Conservation (phyloP, 2,113 vertebrate species). For the Hystrix brachyura region DNA sequence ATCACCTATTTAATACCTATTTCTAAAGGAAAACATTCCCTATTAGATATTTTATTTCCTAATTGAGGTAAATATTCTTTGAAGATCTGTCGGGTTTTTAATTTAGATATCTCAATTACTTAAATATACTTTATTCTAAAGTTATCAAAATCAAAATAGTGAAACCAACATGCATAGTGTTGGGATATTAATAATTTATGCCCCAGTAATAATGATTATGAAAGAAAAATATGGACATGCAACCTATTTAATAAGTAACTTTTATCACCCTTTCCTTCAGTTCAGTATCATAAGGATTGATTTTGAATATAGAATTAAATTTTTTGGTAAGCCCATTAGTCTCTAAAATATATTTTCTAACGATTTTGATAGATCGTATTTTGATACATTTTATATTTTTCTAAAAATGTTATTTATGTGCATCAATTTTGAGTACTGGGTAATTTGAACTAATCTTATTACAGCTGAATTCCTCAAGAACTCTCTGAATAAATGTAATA, state of each 20-base stretch:
- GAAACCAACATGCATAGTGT: not conserved
- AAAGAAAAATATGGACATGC: not conserved
- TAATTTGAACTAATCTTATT: not conserved
- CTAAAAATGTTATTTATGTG: not conserved
- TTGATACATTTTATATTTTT: not conserved
- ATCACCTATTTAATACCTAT: not conserved
- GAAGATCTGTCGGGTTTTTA: not conserved
- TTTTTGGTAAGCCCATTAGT: not conserved
- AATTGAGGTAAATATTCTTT: not conserved
- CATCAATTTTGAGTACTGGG: not conserved
- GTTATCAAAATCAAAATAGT: slow-evolving; percentile 29
- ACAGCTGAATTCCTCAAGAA: not conserved
- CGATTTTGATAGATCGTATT: not conserved
- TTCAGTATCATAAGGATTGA: not conserved
- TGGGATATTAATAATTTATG: not conserved
- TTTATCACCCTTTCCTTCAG: not conserved
- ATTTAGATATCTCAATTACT: not conserved
- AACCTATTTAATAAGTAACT: slow-evolving; percentile 4
- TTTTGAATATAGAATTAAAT: not conserved
- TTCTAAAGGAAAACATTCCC: not conserved
- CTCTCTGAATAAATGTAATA: not conserved
- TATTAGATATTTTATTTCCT: not conserved
- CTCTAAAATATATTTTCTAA: not conserved
- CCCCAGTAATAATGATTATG: not conserved
- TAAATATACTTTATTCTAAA: slow-evolving; percentile 33